These are phyloP conservation scores for Gadus chalcogrammus DNA, from an alignment of 2,113 vertebrate species.

Conservation along the genomic window DNA sequence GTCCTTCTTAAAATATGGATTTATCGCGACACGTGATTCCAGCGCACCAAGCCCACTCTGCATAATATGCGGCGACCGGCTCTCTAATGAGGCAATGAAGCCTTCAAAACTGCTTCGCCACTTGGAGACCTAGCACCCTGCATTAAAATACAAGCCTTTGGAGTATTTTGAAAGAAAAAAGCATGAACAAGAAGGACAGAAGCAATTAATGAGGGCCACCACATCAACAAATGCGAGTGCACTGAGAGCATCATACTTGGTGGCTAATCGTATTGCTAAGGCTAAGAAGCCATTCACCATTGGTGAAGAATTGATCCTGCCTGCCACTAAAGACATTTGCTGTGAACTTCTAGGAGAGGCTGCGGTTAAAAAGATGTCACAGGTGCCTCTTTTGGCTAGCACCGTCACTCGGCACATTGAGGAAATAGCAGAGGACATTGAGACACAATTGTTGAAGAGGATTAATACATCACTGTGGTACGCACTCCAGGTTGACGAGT, in stretches of 20 bases:
- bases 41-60: background rate
- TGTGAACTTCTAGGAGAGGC: constrained; percentile 24
- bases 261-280: too few relatives aligned
- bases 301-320: too few relatives aligned
- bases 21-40: background rate
- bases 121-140: constrained; percentile 1
- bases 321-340: constrained; percentile 17
- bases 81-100: background rate
- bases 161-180: constrained; percentile 9
- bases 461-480: constrained; percentile 25
- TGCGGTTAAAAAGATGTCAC: constrained; percentile 19
- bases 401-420: constrained; percentile 34
- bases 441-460: constrained; percentile 38
- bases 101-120: constrained; percentile 1
- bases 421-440: constrained; percentile 35
- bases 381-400: constrained; percentile 7
- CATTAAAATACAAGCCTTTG: constrained; percentile 21
- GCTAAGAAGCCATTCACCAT: too few relatives aligned
- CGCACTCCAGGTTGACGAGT: too few relatives aligned
- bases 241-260: too few relatives aligned
- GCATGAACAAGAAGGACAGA: constrained; percentile 18
- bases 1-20: background rate
- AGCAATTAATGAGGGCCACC: constrained; percentile 30
- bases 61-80: background rate
- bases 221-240: constrained; percentile 29